phyloP scores from a whole-genome alignment of 2,797 vertebrate genomes.

The Hypotaenidia okinawae region DNA sequence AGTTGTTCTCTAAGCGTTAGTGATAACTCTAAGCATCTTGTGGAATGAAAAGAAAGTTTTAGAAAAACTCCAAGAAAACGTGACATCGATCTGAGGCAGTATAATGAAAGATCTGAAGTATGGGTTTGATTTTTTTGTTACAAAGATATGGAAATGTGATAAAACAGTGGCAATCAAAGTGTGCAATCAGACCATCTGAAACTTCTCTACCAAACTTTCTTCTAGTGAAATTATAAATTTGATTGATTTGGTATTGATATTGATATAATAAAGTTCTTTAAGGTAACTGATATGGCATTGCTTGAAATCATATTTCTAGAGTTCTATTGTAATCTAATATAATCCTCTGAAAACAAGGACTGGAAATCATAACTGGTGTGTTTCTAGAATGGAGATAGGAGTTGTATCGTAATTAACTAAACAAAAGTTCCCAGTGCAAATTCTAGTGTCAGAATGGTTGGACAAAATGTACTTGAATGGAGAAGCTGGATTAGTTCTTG shows the following conservation, averaged over 20 bases:
- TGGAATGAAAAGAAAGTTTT: background rate
- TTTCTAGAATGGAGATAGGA: background rate
- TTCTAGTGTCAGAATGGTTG: background rate
- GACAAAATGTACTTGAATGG: background rate
- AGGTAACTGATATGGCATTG: background rate
- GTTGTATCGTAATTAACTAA: background rate
- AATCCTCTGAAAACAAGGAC: background rate
- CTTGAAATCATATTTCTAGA: background rate
- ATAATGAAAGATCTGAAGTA: background rate
- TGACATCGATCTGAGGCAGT: background rate
- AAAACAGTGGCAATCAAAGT: background rate
- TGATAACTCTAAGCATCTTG: background rate
- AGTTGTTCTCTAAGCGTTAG: background rate
- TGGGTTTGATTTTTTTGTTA: background rate
- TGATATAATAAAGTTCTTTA: background rate
- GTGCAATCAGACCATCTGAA: background rate
- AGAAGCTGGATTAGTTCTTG: background rate
- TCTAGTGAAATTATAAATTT: background rate
- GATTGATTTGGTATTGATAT: background rate
- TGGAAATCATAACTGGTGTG: background rate
- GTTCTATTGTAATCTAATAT: background rate
- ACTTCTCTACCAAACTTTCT: background rate
- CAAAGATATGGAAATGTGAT: background rate
- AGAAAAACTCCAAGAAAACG: background rate
- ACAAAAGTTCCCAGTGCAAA: background rate